Base-by-base conservation (phyloP, 2,113 vertebrate species). In the Oxyruncus cristatus region DNA sequence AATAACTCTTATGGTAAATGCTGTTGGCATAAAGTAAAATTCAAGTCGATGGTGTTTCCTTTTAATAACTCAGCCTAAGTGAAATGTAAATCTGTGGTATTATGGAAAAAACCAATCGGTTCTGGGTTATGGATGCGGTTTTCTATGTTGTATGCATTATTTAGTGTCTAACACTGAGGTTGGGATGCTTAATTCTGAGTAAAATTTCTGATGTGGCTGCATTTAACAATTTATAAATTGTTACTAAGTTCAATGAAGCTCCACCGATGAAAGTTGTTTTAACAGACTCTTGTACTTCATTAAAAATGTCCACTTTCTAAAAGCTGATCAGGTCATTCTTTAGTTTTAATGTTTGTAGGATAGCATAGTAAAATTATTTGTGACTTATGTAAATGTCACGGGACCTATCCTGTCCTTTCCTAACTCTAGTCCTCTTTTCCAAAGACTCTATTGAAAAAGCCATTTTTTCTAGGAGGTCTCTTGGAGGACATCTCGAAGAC, bases 261-360 rank as follows among this genome's bases (percentile, higher is more conserved):
- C 14, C 12, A 2, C 44, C 13, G 20, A 19, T 12, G 4, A 11
- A 75, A 62, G 13, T 23, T 67, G 5, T 14, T 89, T 82, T 46
- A 37, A 8, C 9, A 37, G 24, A 17, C 12, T 78, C 7, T 78
- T 1, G 0, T 12, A 12, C 11, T 71, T 78, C 1, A 2, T 52
- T 61, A 41, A 56, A 85, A 73, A 49, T 13, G 1, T 18, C 20
- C 4, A 14, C 30, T 68, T 89, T n/a, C 9, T 5, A 28, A 72
- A 77, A 47, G 26, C 4, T 35, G 8, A 8, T 24, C 6, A 15
- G 39, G 9, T 59, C 27, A 85, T 75, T 27, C n/a, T 81, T 82
- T 76, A 56, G 15, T 67, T 91, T 67, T 47, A 53, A 35, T 28
- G 11, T 61, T 46, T 39, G 6, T 61, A 49, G 46, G 17, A 21